Percentiles rank a stretch among this genome's conserved stretches.
Evolutionary conservation across 1,140 invertebrate species (phyloP).

Genomic region (Neotoxoptera formosana): DNA sequence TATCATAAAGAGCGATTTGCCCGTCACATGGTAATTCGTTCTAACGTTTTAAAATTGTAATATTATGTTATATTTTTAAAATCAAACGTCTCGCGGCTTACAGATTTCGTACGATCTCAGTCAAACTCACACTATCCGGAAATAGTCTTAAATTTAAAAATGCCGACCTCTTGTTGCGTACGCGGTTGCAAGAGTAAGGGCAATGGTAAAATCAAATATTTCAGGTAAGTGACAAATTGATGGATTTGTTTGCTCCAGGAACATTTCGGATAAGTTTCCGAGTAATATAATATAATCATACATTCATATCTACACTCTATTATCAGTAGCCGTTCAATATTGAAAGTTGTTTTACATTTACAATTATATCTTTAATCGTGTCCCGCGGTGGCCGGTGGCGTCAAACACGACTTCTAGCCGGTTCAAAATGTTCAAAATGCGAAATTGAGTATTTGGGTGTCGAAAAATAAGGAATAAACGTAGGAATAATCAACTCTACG

Average conservation of each 20-base stretch:
- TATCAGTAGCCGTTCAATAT: background rate
- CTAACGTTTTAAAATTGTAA: background rate
- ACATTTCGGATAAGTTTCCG: no score
- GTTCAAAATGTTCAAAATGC: background rate
- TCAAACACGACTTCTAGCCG: background rate
- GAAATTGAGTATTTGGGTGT: no score
- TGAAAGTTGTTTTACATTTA: background rate
- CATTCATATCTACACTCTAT: background rate
- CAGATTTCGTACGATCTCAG: background rate
- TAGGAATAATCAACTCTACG: background rate
- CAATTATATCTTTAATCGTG: no score
- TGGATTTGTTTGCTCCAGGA: background rate
- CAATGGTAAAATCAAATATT: conserved; percentile 31
- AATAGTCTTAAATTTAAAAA: background rate
- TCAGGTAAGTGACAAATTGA: background rate
- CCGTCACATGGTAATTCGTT: background rate
- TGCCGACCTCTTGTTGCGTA: background rate
- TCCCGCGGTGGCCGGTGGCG: background rate
- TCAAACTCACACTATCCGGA: background rate
- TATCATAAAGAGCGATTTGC: background rate
- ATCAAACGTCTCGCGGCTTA: background rate
- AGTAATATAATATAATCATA: background rate
- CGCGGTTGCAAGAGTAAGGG: conserved; percentile 31
- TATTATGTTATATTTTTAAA: background rate
- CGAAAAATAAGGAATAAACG: background rate